A percentile compares a stretch with the other conserved stretches of the same genome.
These are phyloP conservation scores for Struthio camelus DNA, from an alignment of 2,113 vertebrate species.

Conservation along the genomic window DNA sequence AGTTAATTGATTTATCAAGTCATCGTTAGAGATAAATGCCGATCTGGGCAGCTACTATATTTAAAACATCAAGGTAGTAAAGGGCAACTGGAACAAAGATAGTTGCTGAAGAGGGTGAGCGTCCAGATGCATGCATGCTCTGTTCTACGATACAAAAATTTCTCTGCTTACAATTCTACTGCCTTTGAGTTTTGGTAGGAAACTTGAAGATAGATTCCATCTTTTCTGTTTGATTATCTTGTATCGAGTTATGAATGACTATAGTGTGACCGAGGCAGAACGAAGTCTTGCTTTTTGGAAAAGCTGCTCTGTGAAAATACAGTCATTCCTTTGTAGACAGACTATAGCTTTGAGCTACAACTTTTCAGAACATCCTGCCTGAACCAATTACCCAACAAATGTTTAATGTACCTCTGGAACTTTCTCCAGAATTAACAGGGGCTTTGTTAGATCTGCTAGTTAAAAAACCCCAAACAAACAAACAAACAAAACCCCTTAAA, in stretches of 20 bases:
- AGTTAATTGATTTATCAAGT: background rate
- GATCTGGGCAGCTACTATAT: background rate
- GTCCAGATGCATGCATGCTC: background rate
- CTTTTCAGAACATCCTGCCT: background rate
- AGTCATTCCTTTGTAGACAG: background rate
- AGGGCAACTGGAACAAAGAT: background rate
- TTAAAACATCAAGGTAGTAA: accelerated
- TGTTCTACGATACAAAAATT: background rate
- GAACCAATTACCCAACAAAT: background rate
- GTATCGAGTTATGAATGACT: background rate
- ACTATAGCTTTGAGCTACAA: background rate
- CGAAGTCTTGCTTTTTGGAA: background rate
- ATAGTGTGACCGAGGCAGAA: background rate
- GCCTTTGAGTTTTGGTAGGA: background rate
- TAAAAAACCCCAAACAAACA: too few relatives aligned
- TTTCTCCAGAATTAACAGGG: background rate
- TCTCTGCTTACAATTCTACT: background rate
- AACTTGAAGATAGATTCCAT: background rate
- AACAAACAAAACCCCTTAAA: background rate
- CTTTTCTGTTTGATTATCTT: background rate
- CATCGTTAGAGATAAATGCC: background rate
- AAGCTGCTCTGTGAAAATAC: slow-evolving; percentile 12
- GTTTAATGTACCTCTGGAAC: background rate
- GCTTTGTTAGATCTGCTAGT: background rate
- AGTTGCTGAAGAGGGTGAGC: background rate